phyloP scores from a whole-genome alignment of 37 sponge, comb jelly and placozoan genomes.

The Cliona cf. orientalis region DNA sequence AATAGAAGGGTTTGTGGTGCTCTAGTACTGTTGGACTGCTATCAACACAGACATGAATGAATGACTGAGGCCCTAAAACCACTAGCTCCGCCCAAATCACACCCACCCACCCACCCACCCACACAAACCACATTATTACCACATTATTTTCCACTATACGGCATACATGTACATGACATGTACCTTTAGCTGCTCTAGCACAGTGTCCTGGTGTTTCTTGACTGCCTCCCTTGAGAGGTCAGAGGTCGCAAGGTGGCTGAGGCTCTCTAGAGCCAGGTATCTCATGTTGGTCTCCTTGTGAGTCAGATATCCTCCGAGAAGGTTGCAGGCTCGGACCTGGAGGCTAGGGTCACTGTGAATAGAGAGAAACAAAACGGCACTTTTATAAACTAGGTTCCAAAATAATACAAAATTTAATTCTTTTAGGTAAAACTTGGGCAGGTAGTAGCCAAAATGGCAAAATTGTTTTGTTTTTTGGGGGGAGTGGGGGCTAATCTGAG shows the following conservation, averaged over 20 bases:
- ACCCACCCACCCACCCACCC: too few species aligned
- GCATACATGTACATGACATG: not conserved
- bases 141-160: too few species aligned
- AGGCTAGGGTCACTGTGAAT: constrained; percentile 79
- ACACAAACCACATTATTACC: too few species aligned
- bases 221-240: constrained; percentile 89
- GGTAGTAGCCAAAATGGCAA: not conserved
- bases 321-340: constrained; percentile 88
- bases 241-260: constrained; percentile 81
- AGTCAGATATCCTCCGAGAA: constrained; percentile 83
- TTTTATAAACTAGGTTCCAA: not conserved
- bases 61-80: too few species aligned
- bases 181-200: constrained; percentile 83
- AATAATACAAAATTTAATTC: not conserved
- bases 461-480: not conserved
- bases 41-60: too few species aligned
- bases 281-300: constrained; percentile 91
- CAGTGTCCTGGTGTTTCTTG: constrained; percentile 91
- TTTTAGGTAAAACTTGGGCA: not conserved
- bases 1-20: too few species aligned
- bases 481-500: not conserved
- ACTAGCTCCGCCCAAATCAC: too few species aligned
- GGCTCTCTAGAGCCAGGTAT: constrained; percentile 90
- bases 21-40: too few species aligned
- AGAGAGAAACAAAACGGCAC: not conserved